These are phyloP conservation scores for Chinchilla lanigera DNA, from an alignment of 2,113 vertebrate genomes.

Conservation along the genomic window DNA sequence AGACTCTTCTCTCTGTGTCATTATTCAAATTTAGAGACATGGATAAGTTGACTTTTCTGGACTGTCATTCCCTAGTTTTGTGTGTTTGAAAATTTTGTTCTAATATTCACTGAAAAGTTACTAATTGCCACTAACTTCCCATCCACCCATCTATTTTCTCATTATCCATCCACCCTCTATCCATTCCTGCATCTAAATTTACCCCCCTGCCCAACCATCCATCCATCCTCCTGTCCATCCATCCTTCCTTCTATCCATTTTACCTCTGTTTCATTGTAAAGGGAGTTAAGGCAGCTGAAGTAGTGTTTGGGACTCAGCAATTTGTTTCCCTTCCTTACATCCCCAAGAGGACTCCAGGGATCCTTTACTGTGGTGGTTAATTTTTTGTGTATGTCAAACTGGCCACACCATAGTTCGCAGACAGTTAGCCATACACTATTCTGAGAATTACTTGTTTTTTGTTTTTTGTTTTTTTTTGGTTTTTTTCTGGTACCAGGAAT, in stretches of 20 bases:
- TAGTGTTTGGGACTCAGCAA: not conserved
- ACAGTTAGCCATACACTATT: not conserved
- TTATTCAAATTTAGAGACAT: slow-evolving; percentile 34
- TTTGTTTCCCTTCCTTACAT: not conserved
- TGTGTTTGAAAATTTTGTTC: slow-evolving; percentile 9
- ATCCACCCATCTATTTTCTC: not conserved
- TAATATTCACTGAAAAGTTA: not conserved
- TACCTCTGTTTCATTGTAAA: not conserved
- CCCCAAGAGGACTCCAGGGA: not conserved
- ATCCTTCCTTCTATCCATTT: not conserved
- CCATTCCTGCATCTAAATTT: not conserved
- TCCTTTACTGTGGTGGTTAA: not conserved
- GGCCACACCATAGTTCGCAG: not conserved
- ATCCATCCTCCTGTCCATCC: not conserved
- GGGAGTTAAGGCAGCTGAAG: not conserved
- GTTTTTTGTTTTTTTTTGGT: too few relatives aligned
- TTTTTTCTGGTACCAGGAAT: too few relatives aligned
- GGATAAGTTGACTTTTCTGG: not conserved
- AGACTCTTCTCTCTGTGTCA: not conserved
- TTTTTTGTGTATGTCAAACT: not conserved
- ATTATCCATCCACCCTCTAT: not conserved
- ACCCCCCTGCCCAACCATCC: too few relatives aligned
- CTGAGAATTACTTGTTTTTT: too few relatives aligned
- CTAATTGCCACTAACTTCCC: not conserved
- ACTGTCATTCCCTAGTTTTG: not conserved